Evolutionary conservation across 2,888 invertebrate species (phyloP), one percentile per base, ranked within the genome.

Genomic region (Operophtera brumata): DNA sequence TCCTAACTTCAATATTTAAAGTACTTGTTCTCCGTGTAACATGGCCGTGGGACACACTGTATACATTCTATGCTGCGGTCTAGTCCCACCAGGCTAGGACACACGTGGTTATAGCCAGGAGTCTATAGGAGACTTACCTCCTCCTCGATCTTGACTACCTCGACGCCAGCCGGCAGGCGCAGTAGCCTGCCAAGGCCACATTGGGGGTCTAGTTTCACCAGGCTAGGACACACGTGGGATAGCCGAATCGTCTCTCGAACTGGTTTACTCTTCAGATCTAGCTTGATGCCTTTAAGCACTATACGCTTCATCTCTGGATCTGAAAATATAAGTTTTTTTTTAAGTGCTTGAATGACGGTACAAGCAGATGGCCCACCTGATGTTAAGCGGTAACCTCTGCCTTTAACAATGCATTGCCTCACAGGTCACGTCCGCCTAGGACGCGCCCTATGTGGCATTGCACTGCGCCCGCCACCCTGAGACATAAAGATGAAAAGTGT

Each of bases 141-240:
- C 9, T 83, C 80, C 6, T 73, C 64, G 14, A 85, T 77, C 50
- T 69, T 75, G 2, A 77, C 71, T 2, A 83, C 69, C 0, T 47
- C 3, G n/a, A 48, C 64, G 0, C 65, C 66, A 0, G 35, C 10
- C 0, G 69, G 69, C 40, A 85, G 45, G 0, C 70, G 59, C 13
- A 86, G 62, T 30, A 86, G 47, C 4, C 54, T 66, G 1, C 64
- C 67, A 1, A 80, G 57, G 61, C 36, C 48, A 49, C 3, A 20
- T n/a, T 6, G 12, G 25, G 4, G 10, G 40, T 13, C 42, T 14
- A 60, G 41, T 0, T 30, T 53, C 5, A 68, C 51, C 1, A 86
- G 66, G 35, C 66, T 48, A 13, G 82, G 81, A 57, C 83, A 84
- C 34, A 86, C 67, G 47, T 60, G 0, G 54, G 59, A 1, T 49